Conservation (phyloP, 2,797 vertebrate genomes). For the Oreochromis mossambicus region DNA sequence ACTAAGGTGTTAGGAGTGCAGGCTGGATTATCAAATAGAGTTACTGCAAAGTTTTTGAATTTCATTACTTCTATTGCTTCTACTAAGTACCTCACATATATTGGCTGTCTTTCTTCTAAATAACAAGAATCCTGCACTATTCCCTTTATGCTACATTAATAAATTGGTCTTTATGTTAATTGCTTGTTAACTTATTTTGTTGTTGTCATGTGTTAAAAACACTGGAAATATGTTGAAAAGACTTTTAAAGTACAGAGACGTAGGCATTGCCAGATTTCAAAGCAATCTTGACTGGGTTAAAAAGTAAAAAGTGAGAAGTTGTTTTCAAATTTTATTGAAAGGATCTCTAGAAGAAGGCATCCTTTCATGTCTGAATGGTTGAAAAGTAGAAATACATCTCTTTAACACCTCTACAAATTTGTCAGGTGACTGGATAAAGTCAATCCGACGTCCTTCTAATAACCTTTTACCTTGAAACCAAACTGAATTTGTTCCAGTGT, state of each 20-base stretch:
- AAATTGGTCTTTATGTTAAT: background rate
- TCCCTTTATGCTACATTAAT: background rate
- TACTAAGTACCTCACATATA: background rate
- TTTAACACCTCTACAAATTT: background rate
- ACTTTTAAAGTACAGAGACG: background rate
- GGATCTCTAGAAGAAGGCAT: background rate
- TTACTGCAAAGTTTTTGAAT: background rate
- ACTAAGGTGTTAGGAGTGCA: background rate
- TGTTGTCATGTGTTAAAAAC: background rate
- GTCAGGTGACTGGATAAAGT: background rate
- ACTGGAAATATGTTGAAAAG: background rate
- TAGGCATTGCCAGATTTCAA: background rate
- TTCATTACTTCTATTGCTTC: background rate
- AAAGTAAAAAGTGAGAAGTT: background rate
- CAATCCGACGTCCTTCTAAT: rapidly evolving
- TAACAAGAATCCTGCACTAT: background rate
- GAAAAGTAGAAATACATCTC: background rate
- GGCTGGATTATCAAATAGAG: background rate
- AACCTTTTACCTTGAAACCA: background rate
- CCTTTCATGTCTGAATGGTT: background rate
- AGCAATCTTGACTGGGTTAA: background rate
- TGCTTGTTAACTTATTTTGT: background rate
- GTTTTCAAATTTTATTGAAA: background rate
- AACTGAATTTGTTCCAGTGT: background rate
- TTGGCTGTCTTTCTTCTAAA: background rate